Evolutionary conservation across 2,888 invertebrate species (phyloP).

Genomic region (Elmis aenea): DNA sequence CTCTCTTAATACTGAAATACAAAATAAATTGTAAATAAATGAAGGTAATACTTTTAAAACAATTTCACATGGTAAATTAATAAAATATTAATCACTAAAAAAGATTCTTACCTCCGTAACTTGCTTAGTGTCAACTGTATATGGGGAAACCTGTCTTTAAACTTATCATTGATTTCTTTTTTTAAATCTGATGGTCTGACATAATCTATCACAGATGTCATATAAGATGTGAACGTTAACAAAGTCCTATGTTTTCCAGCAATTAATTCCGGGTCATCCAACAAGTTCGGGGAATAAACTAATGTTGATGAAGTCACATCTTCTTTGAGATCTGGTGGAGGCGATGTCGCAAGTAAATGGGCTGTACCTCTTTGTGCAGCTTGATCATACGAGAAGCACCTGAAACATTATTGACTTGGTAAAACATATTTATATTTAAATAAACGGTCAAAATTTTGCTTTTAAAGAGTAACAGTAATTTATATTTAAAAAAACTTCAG

Average conservation of each 20-base stretch:
- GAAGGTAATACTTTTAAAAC: background rate
- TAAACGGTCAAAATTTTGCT: no score
- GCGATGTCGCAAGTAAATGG: slow-evolving; percentile 47
- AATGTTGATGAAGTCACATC: slow-evolving; percentile 33
- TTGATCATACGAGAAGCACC: slow-evolving; percentile 72
- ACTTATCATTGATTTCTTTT: slow-evolving; percentile 95
- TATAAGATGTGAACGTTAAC: slow-evolving; percentile 82
- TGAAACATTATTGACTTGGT: slow-evolving; percentile 40
- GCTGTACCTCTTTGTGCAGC: slow-evolving; percentile 56
- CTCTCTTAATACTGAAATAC: slow-evolving; percentile 78
- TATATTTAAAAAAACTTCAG: no score
- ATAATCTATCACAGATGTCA: slow-evolving; percentile 95
- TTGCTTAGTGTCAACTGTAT: slow-evolving; percentile 94
- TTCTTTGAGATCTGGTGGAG: slow-evolving; percentile 46
- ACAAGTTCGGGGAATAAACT: slow-evolving; percentile 77
- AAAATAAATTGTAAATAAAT: slow-evolving; percentile 1
- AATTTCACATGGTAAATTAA: background rate
- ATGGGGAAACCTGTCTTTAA: slow-evolving; percentile 89
- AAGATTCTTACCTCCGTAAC: slow-evolving; percentile 70
- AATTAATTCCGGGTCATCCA: slow-evolving; percentile 90
- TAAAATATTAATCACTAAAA: background rate
- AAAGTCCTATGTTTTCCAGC: slow-evolving; percentile 85
- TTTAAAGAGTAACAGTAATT: no score
- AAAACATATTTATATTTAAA: slow-evolving; percentile 14
- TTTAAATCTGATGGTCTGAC: slow-evolving; percentile 93